Evolutionary conservation across 92 coral and sea anemone species (phyloP).

Genomic region (Zoanthus solanderi): DNA sequence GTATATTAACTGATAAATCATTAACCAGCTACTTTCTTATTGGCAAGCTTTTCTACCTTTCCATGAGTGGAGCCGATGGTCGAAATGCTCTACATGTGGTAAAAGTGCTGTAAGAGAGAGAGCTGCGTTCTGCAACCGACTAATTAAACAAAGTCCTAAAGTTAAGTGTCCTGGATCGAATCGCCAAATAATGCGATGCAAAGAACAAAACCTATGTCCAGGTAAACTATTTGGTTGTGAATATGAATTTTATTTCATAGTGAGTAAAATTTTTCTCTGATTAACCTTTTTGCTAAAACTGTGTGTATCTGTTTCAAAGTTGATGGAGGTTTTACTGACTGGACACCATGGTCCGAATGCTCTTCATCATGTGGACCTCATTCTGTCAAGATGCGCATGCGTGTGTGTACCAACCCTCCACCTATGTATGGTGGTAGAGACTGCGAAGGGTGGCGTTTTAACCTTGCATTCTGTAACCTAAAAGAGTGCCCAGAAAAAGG

Average conservation of each 20-base stretch:
- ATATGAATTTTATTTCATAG: too few species aligned
- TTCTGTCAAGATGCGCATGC: constrained; percentile 43
- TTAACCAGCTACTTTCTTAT: not conserved
- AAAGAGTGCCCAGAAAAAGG: constrained; percentile 32
- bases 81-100: constrained; percentile 28
- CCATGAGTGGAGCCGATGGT: constrained; percentile 27
- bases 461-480: constrained; percentile 17
- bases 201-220: not conserved
- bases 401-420: constrained; percentile 35
- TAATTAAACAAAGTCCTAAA: too few species aligned
- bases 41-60: not conserved
- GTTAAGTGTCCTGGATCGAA: constrained; percentile 35
- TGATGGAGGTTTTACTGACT: constrained; percentile 43
- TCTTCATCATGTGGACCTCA: constrained; percentile 34
- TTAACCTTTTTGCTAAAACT: not conserved
- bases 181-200: constrained; percentile 13
- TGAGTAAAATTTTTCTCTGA: not conserved
- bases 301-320: not conserved
- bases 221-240: not conserved
- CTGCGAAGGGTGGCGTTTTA: constrained; percentile 41
- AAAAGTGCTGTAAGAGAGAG: constrained; percentile 15
- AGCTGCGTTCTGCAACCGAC: not conserved
- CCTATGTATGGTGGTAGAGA: constrained; percentile 37
- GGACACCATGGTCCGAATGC: constrained; percentile 44
- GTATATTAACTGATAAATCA: not conserved